These are phyloP conservation scores for Calvadosia cruxmelitensis DNA, from an alignment of 30 jellyfish, hydroid and myxozoan species.

Conservation along the genomic window DNA sequence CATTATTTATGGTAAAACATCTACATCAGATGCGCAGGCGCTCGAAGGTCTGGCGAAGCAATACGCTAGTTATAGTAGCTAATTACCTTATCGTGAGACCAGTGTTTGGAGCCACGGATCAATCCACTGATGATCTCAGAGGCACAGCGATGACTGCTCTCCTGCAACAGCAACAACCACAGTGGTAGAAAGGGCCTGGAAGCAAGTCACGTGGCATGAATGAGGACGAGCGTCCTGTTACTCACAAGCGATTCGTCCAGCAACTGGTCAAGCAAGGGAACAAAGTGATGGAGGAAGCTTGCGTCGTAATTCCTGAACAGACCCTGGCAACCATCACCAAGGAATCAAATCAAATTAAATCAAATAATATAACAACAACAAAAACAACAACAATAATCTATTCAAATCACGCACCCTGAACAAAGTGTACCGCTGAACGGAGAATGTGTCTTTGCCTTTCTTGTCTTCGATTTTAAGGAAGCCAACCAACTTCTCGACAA, in stretches of 20 bases:
- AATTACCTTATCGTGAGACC: conserved; percentile 44
- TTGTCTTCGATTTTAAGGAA: conserved; percentile 67
- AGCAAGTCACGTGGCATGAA: no score
- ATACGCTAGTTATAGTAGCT: not conserved
- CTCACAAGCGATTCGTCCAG: conserved; percentile 43
- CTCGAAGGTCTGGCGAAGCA: not conserved
- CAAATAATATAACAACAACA: no score
- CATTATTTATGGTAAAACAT: no score
- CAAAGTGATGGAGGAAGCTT: conserved; percentile 22
- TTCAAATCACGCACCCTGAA: conserved; percentile 28
- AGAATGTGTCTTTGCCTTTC: conserved; percentile 79
- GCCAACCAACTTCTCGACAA: conserved; percentile 46
- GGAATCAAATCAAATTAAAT: no score
- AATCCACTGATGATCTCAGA: conserved; percentile 75
- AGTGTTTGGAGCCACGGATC: conserved; percentile 83
- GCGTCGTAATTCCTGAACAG: conserved; percentile 53
- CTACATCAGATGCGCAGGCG: not conserved
- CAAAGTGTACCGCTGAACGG: conserved; percentile 27
- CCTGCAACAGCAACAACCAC: conserved; percentile 21
- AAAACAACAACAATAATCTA: not conserved
- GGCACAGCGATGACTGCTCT: conserved; percentile 88
- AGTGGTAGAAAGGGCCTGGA: not conserved
- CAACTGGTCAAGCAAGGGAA: conserved; percentile 34
- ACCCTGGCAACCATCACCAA: no score
- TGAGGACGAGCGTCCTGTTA: no score